These are phyloP conservation scores for Acanthopleura granulata DNA, from an alignment of 2,888 invertebrate genomes.

Conservation along the genomic window DNA sequence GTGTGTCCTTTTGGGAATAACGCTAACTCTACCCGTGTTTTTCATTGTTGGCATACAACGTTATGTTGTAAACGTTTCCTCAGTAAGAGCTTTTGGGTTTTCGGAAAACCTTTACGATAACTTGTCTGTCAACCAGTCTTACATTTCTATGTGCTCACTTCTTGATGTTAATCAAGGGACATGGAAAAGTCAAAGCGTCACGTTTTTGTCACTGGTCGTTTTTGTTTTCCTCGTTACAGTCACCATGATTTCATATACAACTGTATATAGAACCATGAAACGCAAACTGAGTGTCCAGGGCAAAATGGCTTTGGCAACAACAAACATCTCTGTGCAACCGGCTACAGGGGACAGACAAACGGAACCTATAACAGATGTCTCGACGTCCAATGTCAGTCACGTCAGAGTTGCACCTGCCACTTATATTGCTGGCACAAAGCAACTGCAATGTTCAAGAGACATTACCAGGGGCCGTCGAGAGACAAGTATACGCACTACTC, in stretches of 20 bases:
- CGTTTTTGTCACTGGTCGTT: neutral
- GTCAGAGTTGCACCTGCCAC: neutral
- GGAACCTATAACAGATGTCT: neutral
- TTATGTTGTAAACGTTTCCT: constrained; percentile 24
- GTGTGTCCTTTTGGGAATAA: constrained; percentile 30
- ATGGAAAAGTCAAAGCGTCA: neutral
- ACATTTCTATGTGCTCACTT: neutral
- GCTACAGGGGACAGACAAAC: neutral
- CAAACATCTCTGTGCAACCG: neutral
- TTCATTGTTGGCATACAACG: neutral
- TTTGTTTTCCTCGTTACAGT: neutral
- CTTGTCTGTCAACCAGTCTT: neutral
- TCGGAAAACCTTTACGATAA: constrained; percentile 13
- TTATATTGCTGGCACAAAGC: neutral
- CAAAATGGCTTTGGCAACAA: neutral
- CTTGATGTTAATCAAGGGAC: neutral
- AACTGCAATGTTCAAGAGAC: neutral
- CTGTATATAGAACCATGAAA: neutral
- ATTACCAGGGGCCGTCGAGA: neutral
- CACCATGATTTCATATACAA: neutral
- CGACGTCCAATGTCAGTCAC: neutral
- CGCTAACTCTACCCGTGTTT: constrained; percentile 13
- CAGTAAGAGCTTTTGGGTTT: constrained; percentile 25
- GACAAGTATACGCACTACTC: neutral
- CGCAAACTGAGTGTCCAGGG: neutral